These are phyloP conservation scores for Bufo gargarizans DNA, from an alignment of 2,113 vertebrate genomes.

Conservation along the genomic window DNA sequence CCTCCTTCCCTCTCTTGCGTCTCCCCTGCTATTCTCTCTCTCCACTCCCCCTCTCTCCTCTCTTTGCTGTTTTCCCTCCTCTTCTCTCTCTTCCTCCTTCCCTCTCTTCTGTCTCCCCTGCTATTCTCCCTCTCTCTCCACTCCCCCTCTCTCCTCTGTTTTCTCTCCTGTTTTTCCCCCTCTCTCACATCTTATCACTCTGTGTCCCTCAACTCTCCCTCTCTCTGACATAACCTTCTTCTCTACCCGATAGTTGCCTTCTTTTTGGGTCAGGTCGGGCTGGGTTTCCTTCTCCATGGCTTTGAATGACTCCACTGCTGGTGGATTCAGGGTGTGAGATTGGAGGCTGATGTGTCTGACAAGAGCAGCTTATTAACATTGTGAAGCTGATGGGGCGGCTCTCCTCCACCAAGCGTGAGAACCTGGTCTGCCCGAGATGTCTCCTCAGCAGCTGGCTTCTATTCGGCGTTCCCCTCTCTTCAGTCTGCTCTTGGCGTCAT, in stretches of 20 bases:
- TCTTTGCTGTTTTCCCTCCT: neutral
- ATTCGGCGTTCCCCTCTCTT: neutral
- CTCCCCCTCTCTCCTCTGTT: neutral
- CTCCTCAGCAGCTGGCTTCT: neutral
- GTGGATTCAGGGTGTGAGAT: neutral
- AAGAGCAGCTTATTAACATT: constrained; percentile 27
- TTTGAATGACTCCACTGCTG: neutral
- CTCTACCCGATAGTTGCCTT: neutral
- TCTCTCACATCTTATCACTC: neutral
- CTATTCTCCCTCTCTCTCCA: neutral
- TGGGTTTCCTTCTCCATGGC: neutral
- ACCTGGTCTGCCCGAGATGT: neutral
- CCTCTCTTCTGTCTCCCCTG: neutral
- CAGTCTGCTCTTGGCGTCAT: neutral
- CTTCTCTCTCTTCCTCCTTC: neutral
- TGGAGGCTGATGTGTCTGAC: constrained; percentile 21
- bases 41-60: no score
- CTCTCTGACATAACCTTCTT: neutral
- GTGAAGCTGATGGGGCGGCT: neutral
- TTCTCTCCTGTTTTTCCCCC: neutral
- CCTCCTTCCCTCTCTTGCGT: neutral
- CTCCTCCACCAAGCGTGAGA: neutral
- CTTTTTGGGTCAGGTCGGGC: neutral
- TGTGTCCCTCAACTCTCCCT: neutral
- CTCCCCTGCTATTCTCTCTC: no score